Conservation (phyloP, 1,140 invertebrate species). For the Heterodera carotae region DNA sequence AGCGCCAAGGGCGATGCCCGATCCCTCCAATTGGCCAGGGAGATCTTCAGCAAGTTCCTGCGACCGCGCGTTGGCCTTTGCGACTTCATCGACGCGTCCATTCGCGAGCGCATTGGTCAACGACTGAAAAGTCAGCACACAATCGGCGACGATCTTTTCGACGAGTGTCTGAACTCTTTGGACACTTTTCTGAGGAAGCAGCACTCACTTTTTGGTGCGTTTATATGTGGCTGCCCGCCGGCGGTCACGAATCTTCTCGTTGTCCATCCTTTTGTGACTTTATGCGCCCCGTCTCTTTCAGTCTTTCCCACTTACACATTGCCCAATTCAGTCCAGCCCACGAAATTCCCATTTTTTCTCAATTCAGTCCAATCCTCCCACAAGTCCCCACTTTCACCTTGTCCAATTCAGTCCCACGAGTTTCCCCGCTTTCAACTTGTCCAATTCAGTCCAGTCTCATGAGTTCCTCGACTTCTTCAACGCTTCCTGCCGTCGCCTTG, state of each 20-base stretch:
- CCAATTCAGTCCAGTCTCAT: slow-evolving; percentile 27
- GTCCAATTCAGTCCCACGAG: neutral
- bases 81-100: slow-evolving; percentile 29
- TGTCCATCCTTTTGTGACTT: neutral
- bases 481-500: neutral
- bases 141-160: slow-evolving; percentile 15
- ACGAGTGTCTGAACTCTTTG: slow-evolving; percentile 32
- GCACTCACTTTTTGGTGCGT: slow-evolving; percentile 34
- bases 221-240: too few species aligned
- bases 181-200: slow-evolving; percentile 40
- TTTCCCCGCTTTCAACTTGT: neutral
- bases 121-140: slow-evolving; percentile 1
- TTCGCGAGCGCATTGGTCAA: slow-evolving; percentile 30
- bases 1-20: slow-evolving; percentile 26
- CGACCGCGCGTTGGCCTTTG: slow-evolving; percentile 30
- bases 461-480: slow-evolving; percentile 49
- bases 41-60: slow-evolving; percentile 37
- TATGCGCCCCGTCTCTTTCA: neutral
- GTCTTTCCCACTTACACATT: too few species aligned
- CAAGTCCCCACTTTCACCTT: too few species aligned
- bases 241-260: too few species aligned
- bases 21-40: slow-evolving; percentile 29
- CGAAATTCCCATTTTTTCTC: too few species aligned
- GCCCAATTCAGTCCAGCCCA: too few species aligned
- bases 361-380: too few species aligned